A percentile compares a stretch with the other conserved stretches of the same genome.
Conservation (phyloP, 2,113 vertebrate genomes). For the Tricholaema leucomelas region DNA sequence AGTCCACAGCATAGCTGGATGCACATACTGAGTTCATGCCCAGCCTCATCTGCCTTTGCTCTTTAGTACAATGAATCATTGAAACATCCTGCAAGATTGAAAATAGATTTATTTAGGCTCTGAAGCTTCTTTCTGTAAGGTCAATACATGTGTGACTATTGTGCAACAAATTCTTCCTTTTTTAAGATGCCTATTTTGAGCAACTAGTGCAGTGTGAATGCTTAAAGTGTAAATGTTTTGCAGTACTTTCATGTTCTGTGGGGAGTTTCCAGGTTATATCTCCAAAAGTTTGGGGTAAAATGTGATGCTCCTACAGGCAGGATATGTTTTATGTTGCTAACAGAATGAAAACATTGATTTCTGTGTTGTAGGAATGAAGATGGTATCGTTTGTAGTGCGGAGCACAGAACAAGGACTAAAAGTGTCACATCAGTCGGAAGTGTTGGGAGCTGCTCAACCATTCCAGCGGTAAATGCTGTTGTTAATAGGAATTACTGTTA, state of each 20-base stretch:
- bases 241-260: neutral
- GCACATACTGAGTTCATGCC: neutral
- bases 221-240: neutral
- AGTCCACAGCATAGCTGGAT: neutral
- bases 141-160: neutral
- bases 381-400: constrained; percentile 65
- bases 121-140: neutral
- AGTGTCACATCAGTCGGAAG: constrained; percentile 83
- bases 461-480: constrained; percentile 82
- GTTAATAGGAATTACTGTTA: neutral
- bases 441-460: constrained; percentile 88
- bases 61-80: neutral
- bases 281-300: neutral
- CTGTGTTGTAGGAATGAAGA: constrained; percentile 80
- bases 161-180: neutral
- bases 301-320: neutral
- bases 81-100: neutral
- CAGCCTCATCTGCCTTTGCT: neutral
- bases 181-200: neutral
- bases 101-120: neutral
- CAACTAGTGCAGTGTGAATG: neutral
- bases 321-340: neutral
- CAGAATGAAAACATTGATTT: neutral
- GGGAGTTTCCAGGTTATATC: neutral
- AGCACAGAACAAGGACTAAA: constrained; percentile 80